Evolutionary conservation across 2,797 vertebrate genomes (phyloP), one percentile per base, ranked within the genome.

Genomic region (Anguilla anguilla): DNA sequence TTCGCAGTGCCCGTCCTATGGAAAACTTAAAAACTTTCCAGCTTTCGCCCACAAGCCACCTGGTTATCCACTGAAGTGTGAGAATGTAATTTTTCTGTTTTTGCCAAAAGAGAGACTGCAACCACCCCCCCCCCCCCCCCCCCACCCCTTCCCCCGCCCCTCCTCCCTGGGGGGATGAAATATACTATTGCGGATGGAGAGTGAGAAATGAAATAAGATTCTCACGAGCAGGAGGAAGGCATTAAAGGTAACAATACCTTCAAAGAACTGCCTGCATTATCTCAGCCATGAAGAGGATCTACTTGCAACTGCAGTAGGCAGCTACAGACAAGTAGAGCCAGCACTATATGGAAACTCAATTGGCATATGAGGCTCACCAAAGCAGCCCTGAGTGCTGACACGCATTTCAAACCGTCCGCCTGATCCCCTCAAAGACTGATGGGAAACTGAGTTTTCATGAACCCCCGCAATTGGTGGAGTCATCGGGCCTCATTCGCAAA

Each of bases 241-340:
- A 96, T 96, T 95, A 96, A 95, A 95, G 93, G 95, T 94, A 93
- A 94, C 91, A 93, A 91, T 94, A 94, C 94, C 91, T 95, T 94
- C 88, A 91, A 93, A 94, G 91, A 92, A 94, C 94, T 92, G 92
- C 92, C 91, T 92, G 91, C 90, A 91, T 94, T 93, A 93, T 92
- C 93, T 94, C 91, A 90, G 85, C 59, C 64, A 84, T 90, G 91
- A 86, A 87, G 88, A 51, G 49, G 49, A 90, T 79, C 84, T 90
- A 90, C 89, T 89, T 83, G 55, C 86, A 89, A 89, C 74, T 35
- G 35, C 85, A 89, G 89, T 91, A 91, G 88, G 90, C 93, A 92
- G 89, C 89, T 90, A 90, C 93, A 90, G 77, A 88, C 49, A 46
- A 39, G 43, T 57, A 61, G 69, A 86, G 89, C 90, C 90, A 88